Conservation (phyloP, 1,140 invertebrate species). For the Plutomurus gul region DNA sequence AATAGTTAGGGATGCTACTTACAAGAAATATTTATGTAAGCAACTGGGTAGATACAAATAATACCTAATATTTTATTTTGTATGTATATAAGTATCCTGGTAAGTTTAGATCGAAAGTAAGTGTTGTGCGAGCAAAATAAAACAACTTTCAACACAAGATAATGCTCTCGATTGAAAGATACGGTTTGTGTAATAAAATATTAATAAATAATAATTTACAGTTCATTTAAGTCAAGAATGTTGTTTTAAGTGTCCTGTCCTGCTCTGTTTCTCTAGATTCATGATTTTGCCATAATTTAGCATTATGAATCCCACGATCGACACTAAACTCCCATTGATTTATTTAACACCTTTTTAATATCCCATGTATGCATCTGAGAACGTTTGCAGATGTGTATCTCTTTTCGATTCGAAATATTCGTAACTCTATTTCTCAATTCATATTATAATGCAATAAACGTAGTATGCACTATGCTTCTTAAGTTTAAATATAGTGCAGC, state of each 20-base stretch:
- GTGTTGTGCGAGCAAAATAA: not conserved
- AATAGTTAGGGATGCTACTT: too few species aligned
- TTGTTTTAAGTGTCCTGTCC: not conserved
- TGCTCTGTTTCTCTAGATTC: not conserved
- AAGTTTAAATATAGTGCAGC: slow-evolving; percentile 1
- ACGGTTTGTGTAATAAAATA: slow-evolving; percentile 1
- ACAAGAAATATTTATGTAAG: too few species aligned
- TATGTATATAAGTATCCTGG: not conserved
- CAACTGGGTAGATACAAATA: too few species aligned
- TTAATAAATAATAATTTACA: slow-evolving; percentile 18
- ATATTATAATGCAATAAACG: too few species aligned
- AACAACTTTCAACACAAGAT: not conserved
- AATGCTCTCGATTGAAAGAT: not conserved
- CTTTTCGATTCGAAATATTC: too few species aligned
- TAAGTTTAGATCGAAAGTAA: not conserved
- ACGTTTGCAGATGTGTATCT: not conserved
- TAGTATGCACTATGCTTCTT: too few species aligned
- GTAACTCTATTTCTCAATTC: not conserved
- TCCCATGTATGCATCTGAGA: not conserved
- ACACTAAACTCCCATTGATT: slow-evolving; percentile 11
- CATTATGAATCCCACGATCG: slow-evolving; percentile 20
- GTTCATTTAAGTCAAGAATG: slow-evolving; percentile 5
- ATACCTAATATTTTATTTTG: not conserved
- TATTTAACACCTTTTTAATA: slow-evolving; percentile 26
- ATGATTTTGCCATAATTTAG: not conserved